Evolutionary conservation across 2,888 invertebrate species (phyloP).

Genomic region (Tenthredo scrophulariae): DNA sequence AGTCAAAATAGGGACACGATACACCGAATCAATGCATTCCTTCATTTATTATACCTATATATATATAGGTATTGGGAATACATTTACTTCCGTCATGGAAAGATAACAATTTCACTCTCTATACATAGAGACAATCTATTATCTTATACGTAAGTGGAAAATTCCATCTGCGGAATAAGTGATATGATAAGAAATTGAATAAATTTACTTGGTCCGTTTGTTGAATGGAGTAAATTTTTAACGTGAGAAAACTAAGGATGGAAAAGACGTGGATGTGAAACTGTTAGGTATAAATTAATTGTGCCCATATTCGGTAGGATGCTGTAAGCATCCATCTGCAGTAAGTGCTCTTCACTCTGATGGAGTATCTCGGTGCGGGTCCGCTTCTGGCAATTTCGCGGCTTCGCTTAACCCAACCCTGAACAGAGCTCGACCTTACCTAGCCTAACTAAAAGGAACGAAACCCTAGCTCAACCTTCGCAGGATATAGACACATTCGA

Average conservation of each 20-base stretch:
- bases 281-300: constrained; percentile 59
- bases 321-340: constrained; percentile 64
- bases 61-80: not conserved
- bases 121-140: not conserved
- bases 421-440: constrained; percentile 15
- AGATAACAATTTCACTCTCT: not conserved
- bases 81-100: not conserved
- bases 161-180: too few species aligned
- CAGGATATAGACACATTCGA: constrained; percentile 24
- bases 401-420: constrained; percentile 9
- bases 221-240: not conserved
- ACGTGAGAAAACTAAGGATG: not conserved
- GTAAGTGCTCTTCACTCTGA: constrained; percentile 62
- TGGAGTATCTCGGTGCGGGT: constrained; percentile 61
- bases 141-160: not conserved
- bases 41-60: not conserved
- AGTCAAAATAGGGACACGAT: not conserved
- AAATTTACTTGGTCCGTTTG: not conserved
- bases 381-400: constrained; percentile 36
- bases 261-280: not conserved
- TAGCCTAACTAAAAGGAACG: constrained; percentile 11
- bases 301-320: constrained; percentile 63
- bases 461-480: not conserved
- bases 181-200: not conserved
- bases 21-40: not conserved